A percentile compares a stretch with the other conserved stretches of the same genome.
phyloP scores from a whole-genome alignment of 2,113 vertebrate genomes.

The Prunella himalayana region DNA sequence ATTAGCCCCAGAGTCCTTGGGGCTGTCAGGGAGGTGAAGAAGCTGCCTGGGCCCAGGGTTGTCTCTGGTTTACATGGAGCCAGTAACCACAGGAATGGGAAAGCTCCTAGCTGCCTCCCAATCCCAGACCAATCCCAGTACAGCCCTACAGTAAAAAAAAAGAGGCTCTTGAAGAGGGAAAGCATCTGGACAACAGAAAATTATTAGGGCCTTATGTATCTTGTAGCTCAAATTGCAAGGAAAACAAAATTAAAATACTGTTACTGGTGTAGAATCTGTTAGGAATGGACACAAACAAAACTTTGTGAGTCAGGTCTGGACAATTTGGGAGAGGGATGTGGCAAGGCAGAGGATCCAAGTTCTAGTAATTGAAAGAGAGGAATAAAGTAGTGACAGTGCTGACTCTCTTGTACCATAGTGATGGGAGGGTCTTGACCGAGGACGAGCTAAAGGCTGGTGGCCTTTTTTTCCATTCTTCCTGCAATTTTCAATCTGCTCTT shows the following conservation, averaged over 20 bases:
- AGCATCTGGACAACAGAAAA: not conserved
- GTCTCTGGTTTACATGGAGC: not conserved
- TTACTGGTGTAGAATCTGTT: not conserved
- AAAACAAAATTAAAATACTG: not conserved
- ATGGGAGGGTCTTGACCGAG: not conserved
- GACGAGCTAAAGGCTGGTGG: not conserved
- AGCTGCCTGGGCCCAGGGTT: not conserved
- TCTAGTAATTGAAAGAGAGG: not conserved
- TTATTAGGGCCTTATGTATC: not conserved
- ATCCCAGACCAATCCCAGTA: not conserved
- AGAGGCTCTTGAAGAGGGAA: not conserved
- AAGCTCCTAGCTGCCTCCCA: not conserved
- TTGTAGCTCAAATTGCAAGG: not conserved
- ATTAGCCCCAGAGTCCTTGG: not conserved
- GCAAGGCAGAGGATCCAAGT: not conserved
- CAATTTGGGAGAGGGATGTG: not conserved
- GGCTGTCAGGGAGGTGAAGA: not conserved
- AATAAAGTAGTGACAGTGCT: not conserved
- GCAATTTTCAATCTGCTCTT: not conserved
- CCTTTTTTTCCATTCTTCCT: not conserved
- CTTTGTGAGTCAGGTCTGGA: not conserved
- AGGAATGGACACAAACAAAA: not conserved
- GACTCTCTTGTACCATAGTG: not conserved
- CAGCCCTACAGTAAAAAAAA: rapidly evolving
- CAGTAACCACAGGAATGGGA: not conserved